Conservation (phyloP, 1,140 invertebrate species). For the Drosophila parabipectinata region DNA sequence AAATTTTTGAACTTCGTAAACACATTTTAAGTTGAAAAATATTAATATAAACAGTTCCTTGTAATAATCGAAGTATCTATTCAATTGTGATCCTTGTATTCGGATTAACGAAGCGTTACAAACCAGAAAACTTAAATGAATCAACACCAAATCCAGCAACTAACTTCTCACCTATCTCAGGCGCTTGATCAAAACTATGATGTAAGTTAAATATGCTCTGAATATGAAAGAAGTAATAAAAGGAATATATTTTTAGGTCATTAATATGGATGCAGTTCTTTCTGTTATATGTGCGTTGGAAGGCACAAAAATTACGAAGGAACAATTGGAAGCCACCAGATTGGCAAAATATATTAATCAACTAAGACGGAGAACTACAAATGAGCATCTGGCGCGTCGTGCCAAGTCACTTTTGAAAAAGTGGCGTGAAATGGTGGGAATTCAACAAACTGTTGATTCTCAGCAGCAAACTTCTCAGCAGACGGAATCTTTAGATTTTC, state of each 20-base stretch:
- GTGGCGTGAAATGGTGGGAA: constrained; percentile 91
- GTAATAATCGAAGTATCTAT: not conserved
- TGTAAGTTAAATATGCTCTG: constrained; percentile 85
- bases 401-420: constrained; percentile 95
- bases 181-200: constrained; percentile 88
- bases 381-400: constrained; percentile 92
- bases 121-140: constrained; percentile 73
- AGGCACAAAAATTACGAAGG: constrained; percentile 96
- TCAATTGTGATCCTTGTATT: not conserved
- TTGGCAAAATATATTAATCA: constrained; percentile 97
- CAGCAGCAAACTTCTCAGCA: not conserved
- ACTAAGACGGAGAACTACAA: constrained; percentile 91
- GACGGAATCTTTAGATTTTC: constrained; percentile 7
- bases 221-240: not conserved
- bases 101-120: constrained; percentile 34
- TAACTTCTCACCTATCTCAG: constrained; percentile 88
- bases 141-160: constrained; percentile 84
- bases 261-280: constrained; percentile 95
- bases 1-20: not conserved
- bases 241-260: constrained; percentile 88
- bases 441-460: constrained; percentile 78
- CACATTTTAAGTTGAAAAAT: not conserved
- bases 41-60: not conserved
- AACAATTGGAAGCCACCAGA: constrained; percentile 95
- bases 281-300: constrained; percentile 96